Conservation (phyloP, 2,797 vertebrate genomes). For the Alosa sapidissima region DNA sequence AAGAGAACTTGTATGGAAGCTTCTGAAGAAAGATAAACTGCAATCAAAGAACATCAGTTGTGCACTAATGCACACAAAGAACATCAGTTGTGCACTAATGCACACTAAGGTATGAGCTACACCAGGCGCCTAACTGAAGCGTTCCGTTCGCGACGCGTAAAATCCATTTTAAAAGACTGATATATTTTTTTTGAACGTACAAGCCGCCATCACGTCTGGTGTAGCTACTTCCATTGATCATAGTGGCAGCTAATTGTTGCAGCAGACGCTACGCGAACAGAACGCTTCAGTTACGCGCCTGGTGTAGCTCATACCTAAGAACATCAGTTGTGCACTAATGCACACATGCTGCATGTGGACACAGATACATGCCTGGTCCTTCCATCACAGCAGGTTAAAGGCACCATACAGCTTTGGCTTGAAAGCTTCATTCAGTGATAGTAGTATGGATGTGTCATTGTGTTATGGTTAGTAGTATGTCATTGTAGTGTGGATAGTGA, state of each 20-base stretch:
- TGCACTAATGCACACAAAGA: background rate
- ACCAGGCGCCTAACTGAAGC: no score
- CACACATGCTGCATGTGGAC: background rate
- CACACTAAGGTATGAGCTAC: background rate
- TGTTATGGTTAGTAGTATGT: background rate
- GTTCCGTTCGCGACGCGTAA: no score
- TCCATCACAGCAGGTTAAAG: background rate
- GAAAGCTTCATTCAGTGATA: background rate
- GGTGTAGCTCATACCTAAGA: background rate
- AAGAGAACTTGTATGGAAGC: background rate
- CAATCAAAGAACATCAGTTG: background rate
- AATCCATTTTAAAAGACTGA: no score
- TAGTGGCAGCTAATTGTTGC: no score
- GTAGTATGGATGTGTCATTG: background rate
- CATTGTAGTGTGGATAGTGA: background rate
- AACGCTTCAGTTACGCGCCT: no score
- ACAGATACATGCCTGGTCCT: background rate
- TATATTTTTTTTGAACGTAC: no score
- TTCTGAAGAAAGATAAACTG: background rate
- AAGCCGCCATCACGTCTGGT: no score
- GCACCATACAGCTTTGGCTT: conserved; percentile 10
- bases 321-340: background rate
- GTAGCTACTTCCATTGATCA: no score
- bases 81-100: background rate
- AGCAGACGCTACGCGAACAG: no score